phyloP scores from a whole-genome alignment of 2,888 invertebrate genomes.

The Philopedon plagiatum region DNA sequence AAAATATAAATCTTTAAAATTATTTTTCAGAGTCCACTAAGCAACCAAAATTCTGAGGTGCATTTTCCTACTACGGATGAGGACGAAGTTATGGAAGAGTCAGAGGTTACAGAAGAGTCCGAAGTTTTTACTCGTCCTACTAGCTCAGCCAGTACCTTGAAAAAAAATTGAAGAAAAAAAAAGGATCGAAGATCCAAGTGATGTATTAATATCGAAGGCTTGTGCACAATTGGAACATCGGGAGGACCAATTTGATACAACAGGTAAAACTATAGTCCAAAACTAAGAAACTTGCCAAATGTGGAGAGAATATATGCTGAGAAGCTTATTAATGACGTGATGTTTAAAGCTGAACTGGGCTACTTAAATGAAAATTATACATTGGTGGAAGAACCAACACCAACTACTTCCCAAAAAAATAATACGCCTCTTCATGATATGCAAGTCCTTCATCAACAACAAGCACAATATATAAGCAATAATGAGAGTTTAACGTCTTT shows the following conservation, averaged over 20 bases:
- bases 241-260: background rate
- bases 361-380: background rate
- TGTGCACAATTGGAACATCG: no score
- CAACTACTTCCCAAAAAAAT: background rate
- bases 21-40: background rate
- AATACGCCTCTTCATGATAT: background rate
- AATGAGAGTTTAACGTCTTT: no score
- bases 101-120: no score
- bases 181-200: no score
- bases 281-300: background rate
- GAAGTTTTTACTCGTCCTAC: no score
- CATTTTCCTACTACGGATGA: no score
- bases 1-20: background rate
- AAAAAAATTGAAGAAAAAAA: no score
- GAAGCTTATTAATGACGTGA: conserved; percentile 6
- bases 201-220: no score
- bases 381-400: background rate
- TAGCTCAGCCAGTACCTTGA: no score
- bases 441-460: background rate
- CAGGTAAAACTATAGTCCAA: background rate
- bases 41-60: no score
- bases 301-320: background rate
- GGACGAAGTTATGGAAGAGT: no score
- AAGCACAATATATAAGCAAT: no score
- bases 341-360: background rate